Percentiles rank a stretch among this genome's conserved stretches.
Conservation (phyloP, 2,113 vertebrate species). For the Paramormyrops kingsleyae region DNA sequence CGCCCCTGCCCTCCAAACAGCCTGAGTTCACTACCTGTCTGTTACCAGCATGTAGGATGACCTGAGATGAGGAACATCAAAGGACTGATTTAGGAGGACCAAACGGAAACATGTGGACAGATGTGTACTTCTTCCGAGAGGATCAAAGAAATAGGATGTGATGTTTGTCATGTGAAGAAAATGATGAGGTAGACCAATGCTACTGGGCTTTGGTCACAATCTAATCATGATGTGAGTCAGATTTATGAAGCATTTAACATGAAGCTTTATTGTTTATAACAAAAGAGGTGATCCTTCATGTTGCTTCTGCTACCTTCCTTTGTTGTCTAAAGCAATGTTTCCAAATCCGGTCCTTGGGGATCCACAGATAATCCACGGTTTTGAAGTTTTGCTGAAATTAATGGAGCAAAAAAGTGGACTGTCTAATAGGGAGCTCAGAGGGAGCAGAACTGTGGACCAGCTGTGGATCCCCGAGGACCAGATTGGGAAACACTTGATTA, state of each 20-base stretch:
- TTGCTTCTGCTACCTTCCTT: neutral
- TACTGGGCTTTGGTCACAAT: neutral
- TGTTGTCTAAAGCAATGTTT: neutral
- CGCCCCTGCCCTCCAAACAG: no score
- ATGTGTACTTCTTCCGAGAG: neutral
- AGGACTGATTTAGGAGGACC: slow-evolving; percentile 11
- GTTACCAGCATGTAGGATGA: neutral
- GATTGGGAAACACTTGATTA: neutral
- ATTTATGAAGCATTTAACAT: neutral
- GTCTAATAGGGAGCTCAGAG: neutral
- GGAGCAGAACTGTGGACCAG: neutral
- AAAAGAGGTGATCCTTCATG: neutral
- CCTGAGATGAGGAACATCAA: neutral
- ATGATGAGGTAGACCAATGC: neutral
- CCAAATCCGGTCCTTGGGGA: neutral
- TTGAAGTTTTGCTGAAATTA: neutral
- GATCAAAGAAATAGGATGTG: neutral
- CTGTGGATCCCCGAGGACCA: neutral
- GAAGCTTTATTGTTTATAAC: slow-evolving; percentile 1
- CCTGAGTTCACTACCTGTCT: no score
- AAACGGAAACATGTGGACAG: neutral
- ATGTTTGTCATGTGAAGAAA: neutral
- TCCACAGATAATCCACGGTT: neutral
- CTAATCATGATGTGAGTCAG: neutral
- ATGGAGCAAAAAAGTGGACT: neutral